Conservation (phyloP, 1,140 invertebrate species). For the Drosophila tsacasi region DNA sequence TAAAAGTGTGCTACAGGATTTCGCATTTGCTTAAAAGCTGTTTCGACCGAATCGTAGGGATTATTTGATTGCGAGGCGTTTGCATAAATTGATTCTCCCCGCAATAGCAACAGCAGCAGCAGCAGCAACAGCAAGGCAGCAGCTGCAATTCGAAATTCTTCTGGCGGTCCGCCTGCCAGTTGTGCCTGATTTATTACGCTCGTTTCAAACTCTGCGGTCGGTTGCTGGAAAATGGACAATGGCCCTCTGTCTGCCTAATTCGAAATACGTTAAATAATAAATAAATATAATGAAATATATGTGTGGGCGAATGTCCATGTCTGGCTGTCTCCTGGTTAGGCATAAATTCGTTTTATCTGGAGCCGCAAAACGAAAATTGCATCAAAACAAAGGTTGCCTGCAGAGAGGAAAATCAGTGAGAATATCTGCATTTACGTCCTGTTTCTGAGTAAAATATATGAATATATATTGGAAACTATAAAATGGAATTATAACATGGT, state of each 20-base stretch:
- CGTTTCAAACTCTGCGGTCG: slow-evolving; percentile 70
- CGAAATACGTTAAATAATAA: slow-evolving; percentile 74
- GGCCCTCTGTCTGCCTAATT: slow-evolving; percentile 41
- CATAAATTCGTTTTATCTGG: slow-evolving; percentile 62
- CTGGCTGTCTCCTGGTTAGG: slow-evolving; percentile 63
- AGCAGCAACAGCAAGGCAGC: slow-evolving; percentile 12
- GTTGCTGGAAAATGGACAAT: slow-evolving; percentile 33
- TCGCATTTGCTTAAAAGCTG: slow-evolving; percentile 77
- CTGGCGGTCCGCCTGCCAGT: slow-evolving; percentile 35
- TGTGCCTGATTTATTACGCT: slow-evolving; percentile 71
- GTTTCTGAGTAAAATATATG: not conserved
- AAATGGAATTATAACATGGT: too few relatives aligned
- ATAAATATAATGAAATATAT: slow-evolving; percentile 77
- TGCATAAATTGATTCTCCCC: slow-evolving; percentile 73
- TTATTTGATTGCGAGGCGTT: slow-evolving; percentile 59
- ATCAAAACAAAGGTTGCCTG: slow-evolving; percentile 39
- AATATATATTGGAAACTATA: too few relatives aligned
- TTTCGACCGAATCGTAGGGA: slow-evolving; percentile 61
- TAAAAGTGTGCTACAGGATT: slow-evolving; percentile 76
- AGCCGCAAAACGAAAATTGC: slow-evolving; percentile 59
- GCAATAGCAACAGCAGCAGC: slow-evolving; percentile 20
- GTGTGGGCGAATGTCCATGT: slow-evolving; percentile 28
- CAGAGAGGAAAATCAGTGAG: not conserved
- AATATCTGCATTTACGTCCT: not conserved
- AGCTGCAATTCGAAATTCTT: slow-evolving; percentile 41